Percentiles rank a stretch among this genome's conserved stretches.
Conservation (phyloP, 2,113 vertebrate genomes). For the Etheostoma spectabile region DNA sequence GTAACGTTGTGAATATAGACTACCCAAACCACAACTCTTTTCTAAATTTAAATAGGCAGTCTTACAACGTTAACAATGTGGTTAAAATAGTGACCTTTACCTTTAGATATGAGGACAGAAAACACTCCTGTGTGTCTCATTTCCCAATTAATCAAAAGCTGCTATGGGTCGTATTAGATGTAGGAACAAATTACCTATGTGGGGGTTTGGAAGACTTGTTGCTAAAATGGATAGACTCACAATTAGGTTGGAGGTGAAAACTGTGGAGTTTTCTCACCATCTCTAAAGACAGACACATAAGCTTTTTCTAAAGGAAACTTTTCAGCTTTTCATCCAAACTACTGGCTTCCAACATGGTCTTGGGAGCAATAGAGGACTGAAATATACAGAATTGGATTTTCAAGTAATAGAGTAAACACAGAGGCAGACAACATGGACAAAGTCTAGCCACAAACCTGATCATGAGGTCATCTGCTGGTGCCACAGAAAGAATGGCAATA, state of each 20-base stretch:
- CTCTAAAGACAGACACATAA: background rate
- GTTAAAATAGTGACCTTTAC: too few species aligned
- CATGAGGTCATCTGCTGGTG: constrained; percentile 1
- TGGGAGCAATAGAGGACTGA: background rate
- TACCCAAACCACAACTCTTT: too few species aligned
- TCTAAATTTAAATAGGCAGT: too few species aligned
- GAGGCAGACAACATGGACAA: constrained; percentile 16
- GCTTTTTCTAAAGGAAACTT: background rate
- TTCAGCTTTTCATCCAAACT: background rate
- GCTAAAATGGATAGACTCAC: background rate
- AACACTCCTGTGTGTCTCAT: too few species aligned
- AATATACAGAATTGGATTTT: background rate
- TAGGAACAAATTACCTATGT: too few species aligned
- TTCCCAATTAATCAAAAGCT: too few species aligned
- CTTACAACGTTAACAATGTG: too few species aligned
- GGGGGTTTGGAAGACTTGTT: too few species aligned
- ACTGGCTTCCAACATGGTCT: background rate
- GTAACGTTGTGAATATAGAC: too few species aligned
- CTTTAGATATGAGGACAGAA: too few species aligned
- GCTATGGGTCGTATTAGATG: too few species aligned
- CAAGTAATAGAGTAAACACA: constrained; percentile 14
- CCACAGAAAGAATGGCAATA: constrained; percentile 4
- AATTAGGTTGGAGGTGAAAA: background rate
- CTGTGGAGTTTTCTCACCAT: background rate
- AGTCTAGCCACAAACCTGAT: constrained; percentile 30